phyloP scores from a whole-genome alignment of 2,888 invertebrate genomes.

The Ochlodes sylvanus region DNA sequence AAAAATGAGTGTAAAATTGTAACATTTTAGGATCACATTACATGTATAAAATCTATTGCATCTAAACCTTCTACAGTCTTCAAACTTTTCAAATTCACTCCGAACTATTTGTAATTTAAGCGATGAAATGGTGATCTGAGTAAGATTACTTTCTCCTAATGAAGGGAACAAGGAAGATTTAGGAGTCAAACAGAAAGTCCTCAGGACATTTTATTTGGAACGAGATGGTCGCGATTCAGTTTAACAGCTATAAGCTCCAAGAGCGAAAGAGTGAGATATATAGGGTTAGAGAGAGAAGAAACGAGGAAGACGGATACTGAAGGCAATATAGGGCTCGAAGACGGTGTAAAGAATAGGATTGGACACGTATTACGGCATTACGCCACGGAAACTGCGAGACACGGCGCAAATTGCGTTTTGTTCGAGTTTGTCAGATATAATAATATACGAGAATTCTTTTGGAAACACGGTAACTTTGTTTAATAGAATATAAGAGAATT shows the following conservation, averaged over 20 bases:
- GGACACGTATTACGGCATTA: background rate
- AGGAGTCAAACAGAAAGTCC: background rate
- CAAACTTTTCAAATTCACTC: no score
- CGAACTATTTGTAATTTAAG: background rate
- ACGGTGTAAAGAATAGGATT: background rate
- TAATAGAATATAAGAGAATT: background rate
- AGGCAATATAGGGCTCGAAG: background rate
- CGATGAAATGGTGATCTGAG: background rate
- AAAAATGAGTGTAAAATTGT: no score
- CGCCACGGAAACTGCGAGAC: background rate
- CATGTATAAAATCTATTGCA: no score
- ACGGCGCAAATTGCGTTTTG: slow-evolving; percentile 2
- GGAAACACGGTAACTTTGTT: background rate
- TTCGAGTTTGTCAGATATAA: background rate
- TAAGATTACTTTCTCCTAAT: background rate
- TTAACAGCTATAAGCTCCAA: background rate
- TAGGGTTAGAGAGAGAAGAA: slow-evolving; percentile 1
- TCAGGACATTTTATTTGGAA: background rate
- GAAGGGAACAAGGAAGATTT: background rate
- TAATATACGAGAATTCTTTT: background rate
- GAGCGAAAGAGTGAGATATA: background rate
- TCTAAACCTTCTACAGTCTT: no score
- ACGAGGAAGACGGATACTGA: slow-evolving; percentile 8
- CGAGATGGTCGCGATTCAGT: background rate
- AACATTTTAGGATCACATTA: no score